phyloP scores from a whole-genome alignment of 2,113 vertebrate species.

The Argyrosomus japonicus region DNA sequence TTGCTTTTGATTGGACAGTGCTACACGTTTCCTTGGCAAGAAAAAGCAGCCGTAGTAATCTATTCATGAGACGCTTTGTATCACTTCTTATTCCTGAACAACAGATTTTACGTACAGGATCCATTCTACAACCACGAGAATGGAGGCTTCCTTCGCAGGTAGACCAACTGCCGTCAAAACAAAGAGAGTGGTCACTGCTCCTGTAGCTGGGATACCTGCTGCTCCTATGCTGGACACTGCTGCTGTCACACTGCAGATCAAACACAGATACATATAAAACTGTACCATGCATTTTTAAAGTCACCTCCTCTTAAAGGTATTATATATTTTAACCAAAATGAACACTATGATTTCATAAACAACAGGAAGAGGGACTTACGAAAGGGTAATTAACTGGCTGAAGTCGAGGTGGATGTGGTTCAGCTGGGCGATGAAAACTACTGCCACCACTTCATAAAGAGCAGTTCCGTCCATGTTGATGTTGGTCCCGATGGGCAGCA shows the following conservation, averaged over 20 bases:
- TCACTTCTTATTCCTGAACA: not conserved
- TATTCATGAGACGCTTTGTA: not conserved
- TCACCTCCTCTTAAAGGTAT: not conserved
- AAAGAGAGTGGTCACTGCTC: conserved; percentile 19
- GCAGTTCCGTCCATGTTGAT: conserved; percentile 25
- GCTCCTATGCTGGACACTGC: not conserved
- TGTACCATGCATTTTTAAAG: too few relatives aligned
- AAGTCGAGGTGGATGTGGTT: not conserved
- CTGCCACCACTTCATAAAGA: not conserved
- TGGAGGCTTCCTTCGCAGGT: not conserved
- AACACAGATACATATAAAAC: conserved; percentile 16
- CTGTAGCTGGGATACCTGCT: conserved; percentile 14
- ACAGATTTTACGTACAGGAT: conserved; percentile 13
- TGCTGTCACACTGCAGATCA: conserved; percentile 13
- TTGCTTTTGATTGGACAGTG: too few relatives aligned
- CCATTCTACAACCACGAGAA: conserved; percentile 26
- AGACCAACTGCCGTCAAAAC: not conserved
- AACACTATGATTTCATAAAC: not conserved
- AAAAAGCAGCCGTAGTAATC: not conserved
- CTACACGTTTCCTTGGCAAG: too few relatives aligned
- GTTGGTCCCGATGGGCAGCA: conserved; percentile 31
- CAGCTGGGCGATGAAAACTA: conserved; percentile 14
- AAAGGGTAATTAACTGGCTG: not conserved
- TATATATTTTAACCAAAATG: not conserved
- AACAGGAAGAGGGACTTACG: conserved; percentile 7